Evolutionary conservation across 2,888 invertebrate species (phyloP).

Genomic region (Dynastes hyllus): DNA sequence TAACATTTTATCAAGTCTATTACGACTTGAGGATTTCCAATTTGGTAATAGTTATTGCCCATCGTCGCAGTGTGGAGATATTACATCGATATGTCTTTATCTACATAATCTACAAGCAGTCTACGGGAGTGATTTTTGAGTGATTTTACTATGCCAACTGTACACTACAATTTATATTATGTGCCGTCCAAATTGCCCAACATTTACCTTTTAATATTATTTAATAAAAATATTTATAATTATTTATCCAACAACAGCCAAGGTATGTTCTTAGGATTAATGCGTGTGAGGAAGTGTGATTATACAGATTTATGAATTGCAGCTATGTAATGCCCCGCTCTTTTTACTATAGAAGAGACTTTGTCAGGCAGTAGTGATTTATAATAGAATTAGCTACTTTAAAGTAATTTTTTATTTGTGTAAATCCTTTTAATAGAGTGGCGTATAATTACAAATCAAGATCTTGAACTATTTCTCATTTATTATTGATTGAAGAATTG

Average conservation of each 20-base stretch:
- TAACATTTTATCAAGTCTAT: not conserved
- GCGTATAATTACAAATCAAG: too few species aligned
- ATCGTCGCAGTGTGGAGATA: not conserved
- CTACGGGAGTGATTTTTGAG: not conserved
- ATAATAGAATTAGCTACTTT: slow-evolving; percentile 8
- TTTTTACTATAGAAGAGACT: slow-evolving; percentile 60
- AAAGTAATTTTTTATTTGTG: slow-evolving; percentile 22
- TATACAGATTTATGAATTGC: slow-evolving; percentile 52
- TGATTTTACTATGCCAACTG: not conserved
- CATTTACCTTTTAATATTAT: slow-evolving; percentile 8
- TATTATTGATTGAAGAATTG: too few species aligned
- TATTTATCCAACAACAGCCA: slow-evolving; percentile 54
- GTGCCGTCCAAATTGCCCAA: slow-evolving; percentile 49
- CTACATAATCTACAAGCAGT: too few species aligned
- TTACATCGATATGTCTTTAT: not conserved
- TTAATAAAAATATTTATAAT: slow-evolving; percentile 49
- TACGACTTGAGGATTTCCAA: not conserved
- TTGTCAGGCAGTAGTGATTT: slow-evolving; percentile 53
- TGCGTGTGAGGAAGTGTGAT: slow-evolving; percentile 48
- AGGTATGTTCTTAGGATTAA: slow-evolving; percentile 59
- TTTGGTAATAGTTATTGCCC: not conserved
- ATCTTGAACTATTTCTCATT: too few species aligned
- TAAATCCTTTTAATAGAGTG: not conserved
- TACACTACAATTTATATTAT: slow-evolving; percentile 11
- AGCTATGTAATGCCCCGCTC: slow-evolving; percentile 62